Percentiles rank a stretch among this genome's conserved stretches.
Conservation (phyloP, 2,888 invertebrate genomes). For the Agrotis clavis region DNA sequence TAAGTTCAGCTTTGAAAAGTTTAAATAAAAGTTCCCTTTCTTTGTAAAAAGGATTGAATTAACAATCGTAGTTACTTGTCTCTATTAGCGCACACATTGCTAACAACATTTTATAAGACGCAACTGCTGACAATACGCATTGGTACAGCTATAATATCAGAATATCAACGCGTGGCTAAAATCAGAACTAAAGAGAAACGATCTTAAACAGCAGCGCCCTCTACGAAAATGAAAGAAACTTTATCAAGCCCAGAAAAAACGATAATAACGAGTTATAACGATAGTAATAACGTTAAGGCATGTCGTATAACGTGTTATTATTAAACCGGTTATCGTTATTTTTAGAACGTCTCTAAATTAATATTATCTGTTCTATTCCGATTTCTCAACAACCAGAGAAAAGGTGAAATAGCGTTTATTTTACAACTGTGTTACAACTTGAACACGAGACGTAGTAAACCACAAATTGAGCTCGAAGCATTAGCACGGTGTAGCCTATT, state of each 20-base stretch:
- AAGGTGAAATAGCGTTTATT: background rate
- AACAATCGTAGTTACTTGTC: background rate
- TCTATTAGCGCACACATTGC: constrained; percentile 13
- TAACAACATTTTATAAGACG: background rate
- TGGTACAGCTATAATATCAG: background rate
- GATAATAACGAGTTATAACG: background rate
- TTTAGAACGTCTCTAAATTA: background rate
- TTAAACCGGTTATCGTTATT: background rate
- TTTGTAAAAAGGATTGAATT: background rate
- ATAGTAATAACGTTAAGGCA: too few relatives aligned
- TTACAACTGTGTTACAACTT: background rate
- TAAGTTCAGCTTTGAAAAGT: too few relatives aligned
- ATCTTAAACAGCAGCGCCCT: too few relatives aligned
- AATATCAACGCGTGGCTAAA: background rate
- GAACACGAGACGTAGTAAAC: background rate
- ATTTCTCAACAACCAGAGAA: background rate
- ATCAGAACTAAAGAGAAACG: background rate
- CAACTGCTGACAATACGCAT: too few relatives aligned
- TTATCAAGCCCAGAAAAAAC: background rate
- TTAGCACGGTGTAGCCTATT: background rate
- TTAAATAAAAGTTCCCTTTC: too few relatives aligned
- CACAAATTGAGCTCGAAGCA: constrained; percentile 1
- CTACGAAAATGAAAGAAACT: too few relatives aligned
- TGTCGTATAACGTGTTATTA: background rate
- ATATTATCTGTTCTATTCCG: constrained; percentile 1